phyloP scores from a whole-genome alignment of 2,113 vertebrate species.

The Psephotus haematonotus region DNA sequence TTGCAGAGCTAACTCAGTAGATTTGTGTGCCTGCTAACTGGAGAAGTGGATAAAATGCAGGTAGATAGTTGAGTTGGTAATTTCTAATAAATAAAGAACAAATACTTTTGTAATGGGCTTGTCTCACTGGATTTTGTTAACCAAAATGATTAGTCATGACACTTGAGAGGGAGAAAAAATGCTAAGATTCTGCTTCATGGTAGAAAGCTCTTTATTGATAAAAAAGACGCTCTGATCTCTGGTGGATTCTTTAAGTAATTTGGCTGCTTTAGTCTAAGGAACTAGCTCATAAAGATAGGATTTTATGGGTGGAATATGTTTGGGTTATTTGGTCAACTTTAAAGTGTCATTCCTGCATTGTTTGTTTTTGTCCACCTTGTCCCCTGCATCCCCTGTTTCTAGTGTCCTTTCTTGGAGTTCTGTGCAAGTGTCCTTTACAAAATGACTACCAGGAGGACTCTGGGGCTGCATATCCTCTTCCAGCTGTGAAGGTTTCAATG shows the following conservation, averaged over 20 bases:
- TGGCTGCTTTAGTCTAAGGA: not conserved
- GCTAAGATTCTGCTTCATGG: not conserved
- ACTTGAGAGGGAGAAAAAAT: not conserved
- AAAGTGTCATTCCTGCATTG: not conserved
- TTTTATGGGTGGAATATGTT: not conserved
- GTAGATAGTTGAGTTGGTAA: not conserved
- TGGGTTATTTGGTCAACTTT: not conserved
- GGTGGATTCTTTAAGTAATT: not conserved
- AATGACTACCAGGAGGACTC: slow-evolving; percentile 88
- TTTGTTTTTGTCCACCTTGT: not conserved
- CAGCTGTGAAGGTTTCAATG: slow-evolving; percentile 96
- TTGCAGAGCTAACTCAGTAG: not conserved
- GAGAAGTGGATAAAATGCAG: not conserved
- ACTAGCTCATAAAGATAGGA: not conserved
- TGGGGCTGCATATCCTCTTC: slow-evolving; percentile 88
- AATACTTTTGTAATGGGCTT: not conserved
- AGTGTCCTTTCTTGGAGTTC: slow-evolving; percentile 96
- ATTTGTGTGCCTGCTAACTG: not conserved
- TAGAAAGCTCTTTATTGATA: not conserved
- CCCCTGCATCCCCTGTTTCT: not conserved
- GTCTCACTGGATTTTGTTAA: not conserved
- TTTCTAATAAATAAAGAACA: not conserved
- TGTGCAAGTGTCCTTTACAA: slow-evolving; percentile 91
- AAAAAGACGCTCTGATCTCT: not conserved
- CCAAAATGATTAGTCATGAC: not conserved